A percentile compares a stretch with the other conserved stretches of the same genome.
Conservation (phyloP, 2,113 vertebrate genomes). For the Barbus barbus region DNA sequence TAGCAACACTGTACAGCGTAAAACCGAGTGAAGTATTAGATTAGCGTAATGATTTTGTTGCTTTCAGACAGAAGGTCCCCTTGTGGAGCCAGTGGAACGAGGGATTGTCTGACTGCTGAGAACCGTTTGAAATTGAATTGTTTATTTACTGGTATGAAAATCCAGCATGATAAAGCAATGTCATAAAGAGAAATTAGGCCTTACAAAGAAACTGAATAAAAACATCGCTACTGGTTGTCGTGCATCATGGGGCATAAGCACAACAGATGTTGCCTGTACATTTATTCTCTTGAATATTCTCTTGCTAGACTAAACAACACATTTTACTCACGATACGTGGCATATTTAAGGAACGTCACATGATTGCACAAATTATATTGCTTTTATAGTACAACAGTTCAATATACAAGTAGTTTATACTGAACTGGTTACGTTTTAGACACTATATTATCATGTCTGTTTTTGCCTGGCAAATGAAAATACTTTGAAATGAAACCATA, state of each 20-base stretch:
- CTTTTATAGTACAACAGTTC: not conserved
- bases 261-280: not conserved
- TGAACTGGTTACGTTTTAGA: not conserved
- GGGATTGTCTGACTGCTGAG: conserved; percentile 19
- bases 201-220: not conserved
- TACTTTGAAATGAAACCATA: not conserved
- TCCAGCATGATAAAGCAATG: conserved; percentile 17
- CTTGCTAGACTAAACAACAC: not conserved
- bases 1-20: conserved; percentile 13
- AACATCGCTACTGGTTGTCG: not conserved
- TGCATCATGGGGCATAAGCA: not conserved
- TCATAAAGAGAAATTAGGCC: not conserved
- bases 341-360: not conserved
- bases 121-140: conserved; percentile 16
- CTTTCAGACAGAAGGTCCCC: conserved; percentile 31
- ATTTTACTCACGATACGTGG: not conserved
- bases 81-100: conserved; percentile 16
- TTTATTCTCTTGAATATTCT: not conserved
- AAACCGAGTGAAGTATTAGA: conserved; percentile 32
- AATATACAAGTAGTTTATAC: not conserved
- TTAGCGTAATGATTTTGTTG: conserved; percentile 41
- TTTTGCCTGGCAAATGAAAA: not conserved
- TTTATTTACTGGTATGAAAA: conserved; percentile 6
- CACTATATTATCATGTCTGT: not conserved
- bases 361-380: not conserved